Evolutionary conservation across 2,888 invertebrate genomes (phyloP).

Genomic region (Julus scandinavius): DNA sequence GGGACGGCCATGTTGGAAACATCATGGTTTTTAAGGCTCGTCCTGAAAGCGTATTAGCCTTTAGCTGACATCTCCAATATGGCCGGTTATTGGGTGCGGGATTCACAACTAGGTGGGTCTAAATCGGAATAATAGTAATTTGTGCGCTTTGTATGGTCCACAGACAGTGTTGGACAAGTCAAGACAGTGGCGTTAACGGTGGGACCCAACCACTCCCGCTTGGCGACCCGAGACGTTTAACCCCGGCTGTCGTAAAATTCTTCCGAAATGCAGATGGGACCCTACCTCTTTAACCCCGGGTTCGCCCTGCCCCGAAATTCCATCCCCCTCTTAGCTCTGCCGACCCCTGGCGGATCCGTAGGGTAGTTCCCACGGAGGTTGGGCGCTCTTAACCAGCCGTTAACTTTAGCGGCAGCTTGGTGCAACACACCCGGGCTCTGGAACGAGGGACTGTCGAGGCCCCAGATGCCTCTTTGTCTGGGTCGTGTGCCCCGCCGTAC

Average conservation of each 20-base stretch:
- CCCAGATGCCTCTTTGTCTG: neutral
- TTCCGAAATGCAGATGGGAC: neutral
- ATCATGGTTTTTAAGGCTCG: too few relatives aligned
- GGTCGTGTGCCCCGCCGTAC: slow-evolving; percentile 7
- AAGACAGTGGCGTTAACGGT: neutral
- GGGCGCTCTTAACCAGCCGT: neutral
- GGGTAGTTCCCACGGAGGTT: neutral
- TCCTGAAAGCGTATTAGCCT: too few relatives aligned
- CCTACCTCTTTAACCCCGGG: slow-evolving; percentile 33
- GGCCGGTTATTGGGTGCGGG: too few relatives aligned
- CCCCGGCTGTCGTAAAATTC: neutral
- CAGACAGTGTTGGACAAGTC: neutral
- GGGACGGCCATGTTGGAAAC: too few relatives aligned
- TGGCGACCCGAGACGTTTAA: neutral
- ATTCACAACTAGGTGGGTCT: too few relatives aligned
- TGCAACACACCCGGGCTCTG: neutral
- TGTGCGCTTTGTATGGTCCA: too few relatives aligned
- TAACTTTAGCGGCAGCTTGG: neutral
- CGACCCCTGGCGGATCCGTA: neutral
- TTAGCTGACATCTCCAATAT: too few relatives aligned
- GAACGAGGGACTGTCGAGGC: neutral
- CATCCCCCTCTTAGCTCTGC: neutral
- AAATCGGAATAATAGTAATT: too few relatives aligned
- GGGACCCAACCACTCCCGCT: neutral
- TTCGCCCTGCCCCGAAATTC: neutral